Evolutionary conservation across 2,888 invertebrate genomes (phyloP), one percentile per base, ranked within the genome.

Genomic region (Chrysodeixis includens): DNA sequence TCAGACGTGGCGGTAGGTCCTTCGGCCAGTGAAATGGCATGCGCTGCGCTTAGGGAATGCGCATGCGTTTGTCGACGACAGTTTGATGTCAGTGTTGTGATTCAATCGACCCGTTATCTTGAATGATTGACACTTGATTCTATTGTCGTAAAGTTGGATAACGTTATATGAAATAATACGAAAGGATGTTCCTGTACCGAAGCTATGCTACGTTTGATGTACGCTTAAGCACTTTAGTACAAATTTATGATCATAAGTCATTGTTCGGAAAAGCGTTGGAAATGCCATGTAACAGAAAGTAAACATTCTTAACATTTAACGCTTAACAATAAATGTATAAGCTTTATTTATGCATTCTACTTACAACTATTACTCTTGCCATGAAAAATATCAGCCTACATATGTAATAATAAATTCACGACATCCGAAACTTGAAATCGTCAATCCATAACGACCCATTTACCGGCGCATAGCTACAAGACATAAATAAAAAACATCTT

Each of bases 1-100:
- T n/a, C n/a, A n/a, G n/a, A n/a, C n/a, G n/a, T n/a, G n/a, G n/a
- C n/a, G n/a, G n/a, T n/a, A n/a, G n/a, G n/a, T n/a, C n/a, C n/a
- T n/a, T 71, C 66, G 58, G 53, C 6, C 6, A 57, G 79, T 74
- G 80, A 77, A 81, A 78, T 72, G 74, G 75, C 60, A 67, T 70
- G 59, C 62, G 30, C 7, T 30, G 61, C 62, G 66, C 70, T 78
- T 56, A 54, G 76, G 73, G 81, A 81, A 77, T 77, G 75, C 62
- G 71, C 52, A 61, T 56, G 63, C 54, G 60, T 66, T 62, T 57
- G 60, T 58, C 71, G 65, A 60, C 12, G 57, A 74, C 54, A 74
- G 64, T 64, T 80, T 74, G 66, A 77, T 71, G 70, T 63, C 62
- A 49, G 18, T 62, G 61, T 63, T 73, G 66, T 67, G 73, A 69